Conservation (phyloP, 2,888 invertebrate species). For the Scaptomyza cyrtandrae region DNA sequence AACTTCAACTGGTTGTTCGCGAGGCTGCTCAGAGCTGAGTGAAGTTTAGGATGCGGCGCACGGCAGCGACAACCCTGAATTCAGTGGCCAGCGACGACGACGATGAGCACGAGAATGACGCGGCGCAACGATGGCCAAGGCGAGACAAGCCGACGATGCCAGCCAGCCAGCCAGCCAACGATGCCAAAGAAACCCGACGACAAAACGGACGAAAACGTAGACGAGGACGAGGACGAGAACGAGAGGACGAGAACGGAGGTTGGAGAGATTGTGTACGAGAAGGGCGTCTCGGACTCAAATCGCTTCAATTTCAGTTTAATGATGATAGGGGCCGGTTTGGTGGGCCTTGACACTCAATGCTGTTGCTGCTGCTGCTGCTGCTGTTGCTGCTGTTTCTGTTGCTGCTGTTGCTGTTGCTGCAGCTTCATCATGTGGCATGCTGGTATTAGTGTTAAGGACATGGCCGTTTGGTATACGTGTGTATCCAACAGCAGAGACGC, state of each 20-base stretch:
- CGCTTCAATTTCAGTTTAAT: conserved; percentile 50
- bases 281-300: conserved; percentile 55
- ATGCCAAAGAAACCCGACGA: background rate
- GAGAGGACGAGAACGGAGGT: conserved; percentile 14
- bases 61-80: conserved; percentile 33
- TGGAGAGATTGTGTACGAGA: conserved; percentile 16
- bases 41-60: conserved; percentile 40
- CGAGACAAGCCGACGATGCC: conserved; percentile 18
- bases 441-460: conserved; percentile 70
- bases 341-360: conserved; percentile 8
- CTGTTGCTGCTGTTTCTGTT: conserved; percentile 15
- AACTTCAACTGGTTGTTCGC: conserved; percentile 76
- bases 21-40: conserved; percentile 58
- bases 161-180: background rate
- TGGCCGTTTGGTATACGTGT: conserved; percentile 45
- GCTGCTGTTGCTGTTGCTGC: conserved; percentile 31
- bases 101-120: conserved; percentile 72
- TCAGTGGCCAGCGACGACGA: conserved; percentile 68
- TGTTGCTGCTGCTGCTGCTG: conserved; percentile 16
- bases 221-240: conserved; percentile 28
- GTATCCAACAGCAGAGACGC: conserved; percentile 61
- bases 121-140: conserved; percentile 28
- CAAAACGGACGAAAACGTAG: no score
- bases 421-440: conserved; percentile 44
- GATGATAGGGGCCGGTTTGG: conserved; percentile 14